Base-by-base conservation (phyloP, 23 tunicate species). In the Trididemnum nubilum region DNA sequence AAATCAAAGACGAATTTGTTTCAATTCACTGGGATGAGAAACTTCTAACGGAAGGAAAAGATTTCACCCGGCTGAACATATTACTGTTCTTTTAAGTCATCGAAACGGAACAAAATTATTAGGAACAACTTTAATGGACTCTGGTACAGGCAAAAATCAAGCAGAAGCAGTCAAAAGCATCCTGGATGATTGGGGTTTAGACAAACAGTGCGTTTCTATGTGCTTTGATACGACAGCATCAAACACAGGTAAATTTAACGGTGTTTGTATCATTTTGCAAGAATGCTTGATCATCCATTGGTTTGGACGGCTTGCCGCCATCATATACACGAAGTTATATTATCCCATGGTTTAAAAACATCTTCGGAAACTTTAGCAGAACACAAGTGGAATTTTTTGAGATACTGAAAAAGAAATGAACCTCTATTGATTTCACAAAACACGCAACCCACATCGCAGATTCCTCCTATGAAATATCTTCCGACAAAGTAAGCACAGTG, bases 21-120 rank as follows among this genome's bases (percentile, higher is more conserved):
- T 21, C 69, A 18, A 63, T n/a, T 63, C 69, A n/a, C n/a, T 18
- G 69, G 69, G 69, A 63, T 63, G 69, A 63, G n/a, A 63, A 63
- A 63, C n/a, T 18, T 15, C 4, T 63, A 15, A 18, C 19, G 26
- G 26, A 63, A 63, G 69, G 69, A 24, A 63, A 24, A 63, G 25
- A 63, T n/a, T 63, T 63, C n/a, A 24, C 25, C 7, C 25, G 5
- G 4, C 19, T 21, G 69, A 63, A 26, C 69, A 63, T 24, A 63
- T 63, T 21, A 24, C 69, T 15, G 28, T 63, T 21, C 69, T 63
- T 63, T 63, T 24, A 24, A 63, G 69, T 4, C 69, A 63, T 63
- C 27, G 69, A 5, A 63, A 63, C n/a, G 5, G 5, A 26, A 63
- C 69, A 63, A 63, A 63, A 63, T 24, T 63, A 4, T 63, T 63